These are phyloP conservation scores for Adelosebastes latens DNA, from an alignment of 2,797 vertebrate species.

Conservation along the genomic window DNA sequence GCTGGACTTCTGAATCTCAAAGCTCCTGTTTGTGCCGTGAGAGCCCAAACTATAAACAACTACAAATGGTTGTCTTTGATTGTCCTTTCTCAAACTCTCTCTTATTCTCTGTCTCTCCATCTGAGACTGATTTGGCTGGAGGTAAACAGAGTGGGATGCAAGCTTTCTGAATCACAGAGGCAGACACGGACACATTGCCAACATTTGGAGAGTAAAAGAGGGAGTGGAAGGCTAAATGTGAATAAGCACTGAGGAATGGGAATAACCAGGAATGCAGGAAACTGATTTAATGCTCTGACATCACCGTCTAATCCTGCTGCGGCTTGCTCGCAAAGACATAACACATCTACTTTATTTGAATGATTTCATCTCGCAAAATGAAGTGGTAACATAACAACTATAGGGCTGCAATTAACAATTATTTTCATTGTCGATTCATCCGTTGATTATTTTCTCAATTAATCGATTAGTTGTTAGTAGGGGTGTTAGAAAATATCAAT, in stretches of 20 bases:
- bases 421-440: too few species aligned
- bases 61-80: slow-evolving; percentile 16
- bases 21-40: neutral
- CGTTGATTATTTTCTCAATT: too few species aligned
- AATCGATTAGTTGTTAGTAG: too few species aligned
- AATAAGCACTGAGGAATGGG: slow-evolving; percentile 22
- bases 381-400: neutral
- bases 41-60: slow-evolving; percentile 14
- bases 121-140: slow-evolving; percentile 29
- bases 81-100: neutral
- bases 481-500: too few species aligned
- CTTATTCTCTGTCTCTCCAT: slow-evolving; percentile 19
- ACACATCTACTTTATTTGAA: neutral
- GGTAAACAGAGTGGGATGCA: slow-evolving; percentile 41
- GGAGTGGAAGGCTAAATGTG: slow-evolving; percentile 9
- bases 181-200: slow-evolving; percentile 40
- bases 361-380: neutral
- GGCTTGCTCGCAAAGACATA: neutral
- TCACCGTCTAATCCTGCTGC: slow-evolving; percentile 35
- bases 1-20: slow-evolving; percentile 28
- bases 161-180: slow-evolving; percentile 34
- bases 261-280: slow-evolving; percentile 36
- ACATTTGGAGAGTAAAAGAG: slow-evolving; percentile 17
- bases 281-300: slow-evolving; percentile 29
- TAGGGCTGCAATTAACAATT: too few species aligned